These are phyloP conservation scores for Xestia rhomboidea DNA, from an alignment of 2,888 invertebrate genomes.

Conservation along the genomic window DNA sequence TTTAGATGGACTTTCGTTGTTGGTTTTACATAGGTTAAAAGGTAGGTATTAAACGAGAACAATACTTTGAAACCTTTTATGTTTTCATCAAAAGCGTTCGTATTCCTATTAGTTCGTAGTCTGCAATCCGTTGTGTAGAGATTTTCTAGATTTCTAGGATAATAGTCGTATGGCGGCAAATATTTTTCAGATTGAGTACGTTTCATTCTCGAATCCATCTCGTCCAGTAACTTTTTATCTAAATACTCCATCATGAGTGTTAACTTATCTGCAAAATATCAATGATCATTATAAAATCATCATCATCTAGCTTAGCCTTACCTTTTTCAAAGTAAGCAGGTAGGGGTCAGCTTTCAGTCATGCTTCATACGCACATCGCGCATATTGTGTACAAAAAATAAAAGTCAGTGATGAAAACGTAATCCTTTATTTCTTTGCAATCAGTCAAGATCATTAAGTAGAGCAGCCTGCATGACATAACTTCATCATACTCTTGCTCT, in stretches of 20 bases:
- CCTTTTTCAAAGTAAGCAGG: not conserved
- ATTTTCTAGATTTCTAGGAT: constrained; percentile 77
- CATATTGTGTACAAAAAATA: too few species aligned
- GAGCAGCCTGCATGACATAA: too few species aligned
- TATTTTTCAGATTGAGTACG: constrained; percentile 68
- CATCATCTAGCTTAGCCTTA: not conserved
- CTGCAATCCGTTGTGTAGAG: constrained; percentile 76
- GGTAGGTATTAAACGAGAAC: not conserved
- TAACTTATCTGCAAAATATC: constrained; percentile 77
- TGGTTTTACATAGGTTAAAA: not conserved
- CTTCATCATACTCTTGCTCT: too few species aligned
- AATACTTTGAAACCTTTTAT: constrained; percentile 83
- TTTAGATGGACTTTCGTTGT: not conserved
- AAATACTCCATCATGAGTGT: constrained; percentile 73
- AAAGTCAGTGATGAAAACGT: too few species aligned
- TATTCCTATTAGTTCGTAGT: constrained; percentile 71
- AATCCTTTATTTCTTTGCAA: too few species aligned
- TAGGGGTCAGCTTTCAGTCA: not conserved
- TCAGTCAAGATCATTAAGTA: too few species aligned
- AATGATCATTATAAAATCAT: not conserved
- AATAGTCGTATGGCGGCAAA: constrained; percentile 78
- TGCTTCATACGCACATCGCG: too few species aligned
- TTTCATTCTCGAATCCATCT: constrained; percentile 60
- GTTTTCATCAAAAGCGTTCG: constrained; percentile 85
- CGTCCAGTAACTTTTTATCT: constrained; percentile 63